Conservation (phyloP, 2,888 invertebrate species). For the Anaspis maculata region DNA sequence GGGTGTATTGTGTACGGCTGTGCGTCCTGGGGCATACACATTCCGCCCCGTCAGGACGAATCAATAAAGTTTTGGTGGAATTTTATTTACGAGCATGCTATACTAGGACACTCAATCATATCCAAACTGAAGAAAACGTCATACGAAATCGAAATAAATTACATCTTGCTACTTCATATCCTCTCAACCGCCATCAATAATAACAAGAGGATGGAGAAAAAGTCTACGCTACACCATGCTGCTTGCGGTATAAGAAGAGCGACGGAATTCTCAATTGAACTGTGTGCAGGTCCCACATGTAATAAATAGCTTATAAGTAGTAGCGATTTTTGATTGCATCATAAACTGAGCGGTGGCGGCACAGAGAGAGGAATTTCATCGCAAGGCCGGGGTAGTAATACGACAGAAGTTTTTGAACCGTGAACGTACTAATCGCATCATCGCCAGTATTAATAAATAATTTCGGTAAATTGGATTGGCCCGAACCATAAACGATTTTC, state of each 20-base stretch:
- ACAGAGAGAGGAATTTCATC: too few relatives aligned
- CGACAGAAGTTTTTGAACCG: too few relatives aligned
- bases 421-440: too few relatives aligned
- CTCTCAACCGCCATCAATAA: constrained; percentile 14
- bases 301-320: constrained; percentile 12
- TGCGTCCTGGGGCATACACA: too few relatives aligned
- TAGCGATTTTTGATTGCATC: constrained; percentile 7
- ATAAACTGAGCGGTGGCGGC: too few relatives aligned
- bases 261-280: constrained; percentile 12
- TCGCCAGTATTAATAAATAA: too few relatives aligned
- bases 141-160: constrained; percentile 20
- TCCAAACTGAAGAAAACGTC: constrained; percentile 18
- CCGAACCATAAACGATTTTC: too few relatives aligned
- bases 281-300: constrained; percentile 7
- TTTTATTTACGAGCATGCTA: constrained; percentile 17
- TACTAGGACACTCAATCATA: constrained; percentile 18
- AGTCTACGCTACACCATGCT: background rate
- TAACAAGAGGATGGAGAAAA: constrained; percentile 7
- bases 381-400: too few relatives aligned
- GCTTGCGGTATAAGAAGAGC: constrained; percentile 1
- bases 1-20: too few relatives aligned
- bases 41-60: constrained; percentile 6
- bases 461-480: too few relatives aligned
- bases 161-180: constrained; percentile 16
- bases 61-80: constrained; percentile 17